Conservation (phyloP, 2,113 vertebrate genomes). For the Crotalus tigris region DNA sequence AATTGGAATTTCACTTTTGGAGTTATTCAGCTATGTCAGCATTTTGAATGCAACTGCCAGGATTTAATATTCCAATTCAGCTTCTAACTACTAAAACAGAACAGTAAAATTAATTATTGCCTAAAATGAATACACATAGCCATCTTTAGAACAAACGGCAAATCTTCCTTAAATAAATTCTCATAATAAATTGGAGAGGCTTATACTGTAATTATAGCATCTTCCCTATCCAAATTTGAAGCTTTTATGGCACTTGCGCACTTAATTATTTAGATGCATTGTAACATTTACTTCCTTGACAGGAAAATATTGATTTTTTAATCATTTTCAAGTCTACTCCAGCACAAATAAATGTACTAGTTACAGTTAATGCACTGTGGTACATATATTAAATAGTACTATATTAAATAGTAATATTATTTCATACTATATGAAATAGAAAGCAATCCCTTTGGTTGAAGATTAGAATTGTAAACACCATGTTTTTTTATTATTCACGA, state of each 20-base stretch:
- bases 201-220: constrained; percentile 68
- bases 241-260: constrained; percentile 81
- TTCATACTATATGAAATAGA: constrained; percentile 69
- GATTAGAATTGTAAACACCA: constrained; percentile 29
- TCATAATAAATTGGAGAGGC: constrained; percentile 61
- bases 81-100: constrained; percentile 8
- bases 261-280: constrained; percentile 82
- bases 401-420: constrained; percentile 71
- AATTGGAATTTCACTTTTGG: constrained; percentile 51
- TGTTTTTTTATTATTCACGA: constrained; percentile 43
- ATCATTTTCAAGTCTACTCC: constrained; percentile 89
- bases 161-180: constrained; percentile 45
- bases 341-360: constrained; percentile 86
- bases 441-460: constrained; percentile 36
- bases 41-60: constrained; percentile 9
- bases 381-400: constrained; percentile 72
- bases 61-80: constrained; percentile 35
- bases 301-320: constrained; percentile 88
- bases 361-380: constrained; percentile 84
- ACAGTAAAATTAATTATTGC: constrained; percentile 38
- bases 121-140: constrained; percentile 2
- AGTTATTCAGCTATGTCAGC: constrained; percentile 35
- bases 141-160: constrained; percentile 38
- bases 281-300: constrained; percentile 83
- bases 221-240: constrained; percentile 72